These are phyloP conservation scores for Rutilus rutilus DNA, from an alignment of 2,113 vertebrate genomes.

Conservation along the genomic window DNA sequence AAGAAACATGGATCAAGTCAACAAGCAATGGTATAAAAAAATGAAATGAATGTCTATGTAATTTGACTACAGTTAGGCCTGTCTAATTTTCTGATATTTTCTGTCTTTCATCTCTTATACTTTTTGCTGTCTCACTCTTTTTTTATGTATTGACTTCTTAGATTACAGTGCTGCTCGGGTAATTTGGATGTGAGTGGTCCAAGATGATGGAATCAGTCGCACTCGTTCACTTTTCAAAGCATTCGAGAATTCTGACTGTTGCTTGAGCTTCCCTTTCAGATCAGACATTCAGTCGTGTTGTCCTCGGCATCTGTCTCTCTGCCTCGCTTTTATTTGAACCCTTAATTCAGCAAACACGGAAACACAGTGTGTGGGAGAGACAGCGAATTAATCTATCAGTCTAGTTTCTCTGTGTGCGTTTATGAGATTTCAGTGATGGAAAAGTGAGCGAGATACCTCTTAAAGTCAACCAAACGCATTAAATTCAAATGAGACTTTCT, in stretches of 20 bases:
- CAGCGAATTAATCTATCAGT: constrained; percentile 13
- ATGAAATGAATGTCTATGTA: background rate
- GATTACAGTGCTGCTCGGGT: constrained; percentile 65
- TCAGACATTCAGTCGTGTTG: constrained; percentile 74
- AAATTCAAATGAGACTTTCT: constrained; percentile 29
- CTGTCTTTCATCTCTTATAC: background rate
- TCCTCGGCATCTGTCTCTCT: background rate
- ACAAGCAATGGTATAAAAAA: background rate
- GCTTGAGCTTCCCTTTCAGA: constrained; percentile 70
- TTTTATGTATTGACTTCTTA: background rate
- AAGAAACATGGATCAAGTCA: background rate
- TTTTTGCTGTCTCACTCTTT: background rate
- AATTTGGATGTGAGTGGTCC: constrained; percentile 68
- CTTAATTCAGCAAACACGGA: constrained; percentile 21
- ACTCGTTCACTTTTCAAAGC: constrained; percentile 75
- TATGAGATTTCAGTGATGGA: background rate
- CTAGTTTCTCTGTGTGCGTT: constrained; percentile 28
- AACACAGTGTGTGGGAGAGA: constrained; percentile 14
- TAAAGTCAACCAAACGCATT: constrained; percentile 7
- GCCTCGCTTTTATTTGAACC: constrained; percentile 20
- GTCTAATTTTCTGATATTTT: background rate
- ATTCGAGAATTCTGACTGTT: constrained; percentile 15
- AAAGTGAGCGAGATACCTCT: background rate
- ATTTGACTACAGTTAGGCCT: background rate
- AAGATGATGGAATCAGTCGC: constrained; percentile 73